Conservation (phyloP, 2,888 invertebrate genomes). For the Xestia rhomboidea region DNA sequence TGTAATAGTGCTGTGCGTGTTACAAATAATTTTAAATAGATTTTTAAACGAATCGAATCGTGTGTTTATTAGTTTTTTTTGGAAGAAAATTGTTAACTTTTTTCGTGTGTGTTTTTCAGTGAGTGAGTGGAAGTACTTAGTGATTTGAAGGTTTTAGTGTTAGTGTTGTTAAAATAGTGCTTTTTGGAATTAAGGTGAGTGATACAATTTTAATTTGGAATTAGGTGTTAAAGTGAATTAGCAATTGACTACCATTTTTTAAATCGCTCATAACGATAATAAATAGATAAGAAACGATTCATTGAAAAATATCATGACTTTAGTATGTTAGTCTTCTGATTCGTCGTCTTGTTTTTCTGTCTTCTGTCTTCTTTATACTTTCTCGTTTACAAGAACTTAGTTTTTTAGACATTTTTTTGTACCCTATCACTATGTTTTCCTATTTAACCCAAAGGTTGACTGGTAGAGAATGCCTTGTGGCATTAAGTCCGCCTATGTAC, state of each 20-base stretch:
- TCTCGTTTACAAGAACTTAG: too few relatives aligned
- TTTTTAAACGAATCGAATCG: constrained; percentile 24
- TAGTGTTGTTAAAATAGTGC: constrained; percentile 33
- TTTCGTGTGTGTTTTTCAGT: constrained; percentile 34
- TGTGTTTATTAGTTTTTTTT: constrained; percentile 3
- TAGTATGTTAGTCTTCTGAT: neutral
- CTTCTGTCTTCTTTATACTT: too few relatives aligned
- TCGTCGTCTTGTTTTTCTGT: too few relatives aligned
- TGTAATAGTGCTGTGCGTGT: constrained; percentile 48
- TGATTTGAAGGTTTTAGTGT: constrained; percentile 47
- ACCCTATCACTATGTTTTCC: too few relatives aligned
- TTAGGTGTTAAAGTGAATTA: neutral
- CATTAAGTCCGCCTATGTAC: too few relatives aligned
- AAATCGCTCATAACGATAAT: neutral
- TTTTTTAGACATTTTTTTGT: too few relatives aligned
- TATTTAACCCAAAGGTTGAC: too few relatives aligned
- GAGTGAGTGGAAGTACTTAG: constrained; percentile 45
- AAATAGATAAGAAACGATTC: neutral
- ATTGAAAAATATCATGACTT: neutral
- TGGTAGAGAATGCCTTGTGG: too few relatives aligned
- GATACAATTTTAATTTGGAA: neutral
- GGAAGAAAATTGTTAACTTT: constrained; percentile 13
- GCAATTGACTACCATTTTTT: neutral
- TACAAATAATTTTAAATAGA: neutral
- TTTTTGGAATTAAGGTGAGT: constrained; percentile 53